Percentiles rank a stretch among this genome's conserved stretches.
Conservation (phyloP, 1,140 invertebrate genomes). For the Listronotus oregonensis region DNA sequence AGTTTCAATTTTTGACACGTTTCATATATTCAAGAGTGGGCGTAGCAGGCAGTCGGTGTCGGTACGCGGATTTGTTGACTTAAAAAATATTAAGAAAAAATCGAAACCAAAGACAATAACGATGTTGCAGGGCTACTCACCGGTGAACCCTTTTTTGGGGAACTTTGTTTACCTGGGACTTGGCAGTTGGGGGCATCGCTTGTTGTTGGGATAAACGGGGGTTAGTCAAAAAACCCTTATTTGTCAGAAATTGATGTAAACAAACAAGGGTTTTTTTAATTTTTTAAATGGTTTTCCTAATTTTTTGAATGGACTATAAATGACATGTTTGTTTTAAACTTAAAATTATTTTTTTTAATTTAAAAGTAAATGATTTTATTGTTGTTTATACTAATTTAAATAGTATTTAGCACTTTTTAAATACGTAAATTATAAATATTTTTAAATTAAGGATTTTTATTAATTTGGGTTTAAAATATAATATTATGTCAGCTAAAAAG, state of each 20-base stretch:
- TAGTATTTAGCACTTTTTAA: no score
- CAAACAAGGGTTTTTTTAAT: conserved; percentile 22
- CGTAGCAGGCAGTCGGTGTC: conserved; percentile 43
- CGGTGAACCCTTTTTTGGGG: conserved; percentile 91
- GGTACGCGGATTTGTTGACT: conserved; percentile 43
- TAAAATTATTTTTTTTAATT: no score
- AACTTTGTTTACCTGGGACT: conserved; percentile 94
- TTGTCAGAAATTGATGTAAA: conserved; percentile 38
- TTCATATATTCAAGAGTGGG: conserved; percentile 41
- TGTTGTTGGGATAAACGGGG: conserved; percentile 88
- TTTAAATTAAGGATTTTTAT: no score
- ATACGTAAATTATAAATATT: no score
- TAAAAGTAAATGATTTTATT: no score
- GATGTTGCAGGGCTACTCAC: conserved; percentile 85
- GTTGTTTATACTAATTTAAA: no score
- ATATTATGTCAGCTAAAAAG: no score
- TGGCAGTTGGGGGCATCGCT: conserved; percentile 92
- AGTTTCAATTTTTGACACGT: conserved; percentile 33
- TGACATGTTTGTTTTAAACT: no score
- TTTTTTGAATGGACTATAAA: not conserved
- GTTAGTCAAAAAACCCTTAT: conserved; percentile 60
- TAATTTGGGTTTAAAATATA: no score
- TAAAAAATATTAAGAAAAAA: conserved; percentile 10
- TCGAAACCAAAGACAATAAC: conserved; percentile 45
- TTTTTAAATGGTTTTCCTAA: not conserved